Base-by-base conservation (phyloP, 2,888 invertebrate species). In the Atethmia centrago region DNA sequence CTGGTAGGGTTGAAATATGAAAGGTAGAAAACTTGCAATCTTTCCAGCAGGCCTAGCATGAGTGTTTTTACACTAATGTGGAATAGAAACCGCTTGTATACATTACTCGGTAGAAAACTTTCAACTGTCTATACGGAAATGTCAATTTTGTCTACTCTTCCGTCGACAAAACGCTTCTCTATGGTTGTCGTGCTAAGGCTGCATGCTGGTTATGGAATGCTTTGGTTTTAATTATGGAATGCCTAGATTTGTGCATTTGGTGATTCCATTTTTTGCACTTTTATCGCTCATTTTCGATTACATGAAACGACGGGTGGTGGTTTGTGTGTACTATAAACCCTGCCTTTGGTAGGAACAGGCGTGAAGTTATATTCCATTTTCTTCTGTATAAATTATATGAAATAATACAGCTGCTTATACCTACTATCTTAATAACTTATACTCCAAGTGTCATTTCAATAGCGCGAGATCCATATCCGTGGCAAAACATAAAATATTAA, bases 1-100 rank as follows among this genome's bases (percentile, higher is more conserved):
- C n/a, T 3, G 14, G 8, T 40, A 25, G 71, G 51, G 67, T 16
- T 71, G 51, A 47, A 78, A 14, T 62, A 63, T 36, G 40, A n/a
- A 40, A 42, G 16, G 4, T 28, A n/a, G 55, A 0, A 14, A 19
- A 14, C 14, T 31, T 71, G 9, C 25, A 16, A 10, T 25, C 1
- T 9, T 28, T 19, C 25, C 7, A 4, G 40, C n/a, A n/a, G n/a
- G n/a, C n/a, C n/a, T n/a, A n/a, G n/a, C n/a, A n/a, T n/a, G n/a
- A n/a, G n/a, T n/a, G n/a, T n/a, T n/a, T n/a, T n/a, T n/a, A n/a
- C n/a, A n/a, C n/a, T n/a, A n/a, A n/a, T n/a, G n/a, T n/a, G n/a
- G n/a, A n/a, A n/a, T n/a, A n/a, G n/a, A n/a, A n/a, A n/a, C n/a
- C n/a, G n/a, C n/a, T n/a, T n/a, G n/a, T n/a, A n/a, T n/a, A n/a